These are phyloP conservation scores for Aleiodes sp. DNA, from an alignment of 1,140 invertebrate species.

Conservation along the genomic window DNA sequence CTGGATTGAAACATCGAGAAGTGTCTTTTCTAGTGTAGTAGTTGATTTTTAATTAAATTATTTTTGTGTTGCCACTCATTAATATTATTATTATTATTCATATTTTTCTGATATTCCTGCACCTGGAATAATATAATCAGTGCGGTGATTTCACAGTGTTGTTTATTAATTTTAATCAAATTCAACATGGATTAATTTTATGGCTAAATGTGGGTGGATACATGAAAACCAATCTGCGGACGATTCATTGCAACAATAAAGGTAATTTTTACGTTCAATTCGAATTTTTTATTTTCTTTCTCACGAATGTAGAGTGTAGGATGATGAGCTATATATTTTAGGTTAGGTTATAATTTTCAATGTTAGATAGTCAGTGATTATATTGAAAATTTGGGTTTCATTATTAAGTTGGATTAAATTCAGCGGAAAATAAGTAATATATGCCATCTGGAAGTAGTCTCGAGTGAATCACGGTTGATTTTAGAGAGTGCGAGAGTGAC, in stretches of 20 bases:
- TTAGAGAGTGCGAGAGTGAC: neutral
- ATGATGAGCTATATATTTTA: too few species aligned
- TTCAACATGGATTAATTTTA: neutral
- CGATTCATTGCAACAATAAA: neutral
- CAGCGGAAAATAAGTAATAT: too few species aligned
- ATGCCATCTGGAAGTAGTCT: too few species aligned
- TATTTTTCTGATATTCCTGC: neutral
- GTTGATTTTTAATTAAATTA: too few species aligned
- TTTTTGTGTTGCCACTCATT: too few species aligned
- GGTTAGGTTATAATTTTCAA: too few species aligned
- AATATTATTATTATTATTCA: too few species aligned
- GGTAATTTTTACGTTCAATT: neutral
- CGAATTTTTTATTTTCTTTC: constrained; percentile 13
- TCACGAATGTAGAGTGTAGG: too few species aligned
- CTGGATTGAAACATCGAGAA: too few species aligned
- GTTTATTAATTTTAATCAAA: neutral
- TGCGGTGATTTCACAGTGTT: neutral
- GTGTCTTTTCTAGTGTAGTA: too few species aligned
- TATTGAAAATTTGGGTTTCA: neutral
- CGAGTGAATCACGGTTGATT: constrained; percentile 26
- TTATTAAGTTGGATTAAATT: too few species aligned
- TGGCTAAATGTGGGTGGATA: neutral
- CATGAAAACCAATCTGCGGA: neutral
- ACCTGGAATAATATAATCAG: neutral
- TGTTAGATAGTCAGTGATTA: too few species aligned